Conservation (phyloP, 2,113 vertebrate genomes). For the Melospiza melodia region DNA sequence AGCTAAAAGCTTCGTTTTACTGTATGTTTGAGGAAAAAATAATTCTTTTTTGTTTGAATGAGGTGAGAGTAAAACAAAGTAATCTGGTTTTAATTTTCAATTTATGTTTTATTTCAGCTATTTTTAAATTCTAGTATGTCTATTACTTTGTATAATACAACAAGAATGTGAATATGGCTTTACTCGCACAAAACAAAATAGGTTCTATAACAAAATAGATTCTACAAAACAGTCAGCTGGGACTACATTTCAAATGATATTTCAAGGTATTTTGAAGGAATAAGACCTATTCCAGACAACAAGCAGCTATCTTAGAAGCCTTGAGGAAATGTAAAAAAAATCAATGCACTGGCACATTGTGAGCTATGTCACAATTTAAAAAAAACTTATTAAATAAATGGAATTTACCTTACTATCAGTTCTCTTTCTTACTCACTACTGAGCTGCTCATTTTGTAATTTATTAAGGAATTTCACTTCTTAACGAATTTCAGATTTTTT, state of each 20-base stretch:
- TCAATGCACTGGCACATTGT: background rate
- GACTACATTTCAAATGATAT: constrained; percentile 10
- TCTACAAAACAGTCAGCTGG: constrained; percentile 37
- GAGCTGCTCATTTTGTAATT: background rate
- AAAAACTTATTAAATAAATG: background rate
- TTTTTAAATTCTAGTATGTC: constrained; percentile 60
- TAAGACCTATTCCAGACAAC: background rate
- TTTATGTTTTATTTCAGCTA: constrained; percentile 29
- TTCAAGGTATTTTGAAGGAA: constrained; percentile 48
- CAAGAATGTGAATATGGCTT: constrained; percentile 46
- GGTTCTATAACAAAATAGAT: background rate
- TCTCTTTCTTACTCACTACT: background rate
- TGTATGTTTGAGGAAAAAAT: constrained; percentile 67
- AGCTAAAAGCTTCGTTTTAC: constrained; percentile 75
- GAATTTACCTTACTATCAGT: background rate
- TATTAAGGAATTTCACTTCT: background rate
- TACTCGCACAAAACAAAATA: background rate
- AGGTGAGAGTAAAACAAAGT: constrained; percentile 65
- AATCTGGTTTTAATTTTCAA: constrained; percentile 58
- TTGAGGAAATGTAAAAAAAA: background rate
- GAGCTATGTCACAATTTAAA: background rate
- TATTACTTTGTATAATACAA: constrained; percentile 49
- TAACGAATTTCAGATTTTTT: constrained; percentile 36
- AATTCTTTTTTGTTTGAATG: constrained; percentile 57
- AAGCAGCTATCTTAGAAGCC: constrained; percentile 15